A percentile compares a stretch with the other conserved stretches of the same genome.
Conservation (phyloP, 1,140 invertebrate genomes). For the Batillaria attramentaria region DNA sequence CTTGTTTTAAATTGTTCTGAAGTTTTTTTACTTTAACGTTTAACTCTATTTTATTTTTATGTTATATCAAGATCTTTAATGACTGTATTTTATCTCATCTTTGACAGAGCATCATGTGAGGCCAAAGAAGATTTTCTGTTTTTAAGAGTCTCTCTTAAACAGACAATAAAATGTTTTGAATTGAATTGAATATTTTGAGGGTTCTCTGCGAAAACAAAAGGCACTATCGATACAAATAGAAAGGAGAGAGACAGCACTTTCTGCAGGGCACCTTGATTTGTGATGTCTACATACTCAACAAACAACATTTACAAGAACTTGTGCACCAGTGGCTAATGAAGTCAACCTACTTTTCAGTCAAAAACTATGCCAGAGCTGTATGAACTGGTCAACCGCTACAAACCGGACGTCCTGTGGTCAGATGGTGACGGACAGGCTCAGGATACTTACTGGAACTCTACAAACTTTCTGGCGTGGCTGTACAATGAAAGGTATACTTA, state of each 20-base stretch:
- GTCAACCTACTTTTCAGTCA: no score
- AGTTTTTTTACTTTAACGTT: no score
- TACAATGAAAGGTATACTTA: constrained; percentile 46
- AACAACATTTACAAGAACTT: neutral
- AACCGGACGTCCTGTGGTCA: constrained; percentile 25
- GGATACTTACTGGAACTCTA: constrained; percentile 25
- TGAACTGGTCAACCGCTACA: constrained; percentile 29
- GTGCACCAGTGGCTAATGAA: no score
- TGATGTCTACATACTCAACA: neutral
- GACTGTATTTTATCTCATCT: no score
- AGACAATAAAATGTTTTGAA: no score
- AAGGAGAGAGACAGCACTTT: neutral
- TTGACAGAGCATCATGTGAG: no score
- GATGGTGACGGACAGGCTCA: neutral
- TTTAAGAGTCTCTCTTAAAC: no score
- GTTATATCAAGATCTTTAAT: no score
- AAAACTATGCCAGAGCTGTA: constrained; percentile 33
- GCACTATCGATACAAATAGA: neutral
- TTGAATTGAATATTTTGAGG: neutral
- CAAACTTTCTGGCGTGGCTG: constrained; percentile 19
- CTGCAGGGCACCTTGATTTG: neutral
- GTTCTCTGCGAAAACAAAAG: neutral
- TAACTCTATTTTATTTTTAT: no score
- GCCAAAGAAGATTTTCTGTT: no score
- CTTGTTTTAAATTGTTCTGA: no score